A percentile compares a stretch with the other conserved stretches of the same genome.
Conservation (phyloP, 2,113 vertebrate species). For the Struthidea cinerea region DNA sequence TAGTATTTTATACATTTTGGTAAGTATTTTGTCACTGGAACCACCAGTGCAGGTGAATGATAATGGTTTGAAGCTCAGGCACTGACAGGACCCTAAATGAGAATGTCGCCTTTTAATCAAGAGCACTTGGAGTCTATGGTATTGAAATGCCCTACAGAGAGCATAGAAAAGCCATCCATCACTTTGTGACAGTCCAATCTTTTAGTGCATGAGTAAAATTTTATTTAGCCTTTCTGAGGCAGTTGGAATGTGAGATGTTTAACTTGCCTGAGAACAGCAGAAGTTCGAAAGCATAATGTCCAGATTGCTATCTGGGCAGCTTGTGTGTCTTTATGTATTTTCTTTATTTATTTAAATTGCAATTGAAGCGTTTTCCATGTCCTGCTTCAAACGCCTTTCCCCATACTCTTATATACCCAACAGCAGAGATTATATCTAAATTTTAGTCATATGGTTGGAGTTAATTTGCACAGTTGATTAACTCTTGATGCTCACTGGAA, state of each 20-base stretch:
- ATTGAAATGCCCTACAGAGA: slow-evolving; percentile 61
- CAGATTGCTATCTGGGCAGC: neutral
- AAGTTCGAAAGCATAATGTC: neutral
- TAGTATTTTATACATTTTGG: slow-evolving; percentile 54
- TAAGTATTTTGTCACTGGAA: slow-evolving; percentile 59
- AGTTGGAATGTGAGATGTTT: neutral
- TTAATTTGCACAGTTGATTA: neutral
- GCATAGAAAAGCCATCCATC: slow-evolving; percentile 54
- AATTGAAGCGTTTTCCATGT: neutral
- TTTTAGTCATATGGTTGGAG: neutral
- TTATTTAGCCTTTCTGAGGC: slow-evolving; percentile 33
- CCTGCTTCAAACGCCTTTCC: neutral
- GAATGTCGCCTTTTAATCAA: slow-evolving; percentile 59
- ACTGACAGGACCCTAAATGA: slow-evolving; percentile 51
- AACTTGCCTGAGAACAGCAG: neutral
- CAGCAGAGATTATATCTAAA: neutral
- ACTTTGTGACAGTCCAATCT: slow-evolving; percentile 56
- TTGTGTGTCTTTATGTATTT: neutral
- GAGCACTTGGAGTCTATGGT: slow-evolving; percentile 35
- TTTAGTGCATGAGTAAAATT: slow-evolving; percentile 46
- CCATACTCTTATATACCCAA: neutral
- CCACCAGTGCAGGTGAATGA: slow-evolving; percentile 37
- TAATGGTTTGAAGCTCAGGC: slow-evolving; percentile 47
- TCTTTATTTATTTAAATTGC: neutral
- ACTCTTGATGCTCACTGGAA: neutral